A percentile compares a stretch with the other conserved stretches of the same genome.
phyloP scores from a whole-genome alignment of 2,113 vertebrate species.

The Crypturellus undulatus region DNA sequence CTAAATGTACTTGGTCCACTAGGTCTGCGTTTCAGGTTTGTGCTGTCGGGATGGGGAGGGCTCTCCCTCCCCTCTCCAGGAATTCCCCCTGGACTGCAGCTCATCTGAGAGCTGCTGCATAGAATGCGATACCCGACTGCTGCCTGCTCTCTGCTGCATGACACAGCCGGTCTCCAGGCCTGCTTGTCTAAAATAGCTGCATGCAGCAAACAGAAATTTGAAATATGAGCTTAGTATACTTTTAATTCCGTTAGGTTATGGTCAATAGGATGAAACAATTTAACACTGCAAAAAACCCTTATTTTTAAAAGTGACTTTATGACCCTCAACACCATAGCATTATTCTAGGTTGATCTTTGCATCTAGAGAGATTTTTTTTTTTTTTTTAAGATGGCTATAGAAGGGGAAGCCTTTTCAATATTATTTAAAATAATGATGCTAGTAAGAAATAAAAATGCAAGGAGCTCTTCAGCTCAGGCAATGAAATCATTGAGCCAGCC shows the following conservation, averaged over 20 bases:
- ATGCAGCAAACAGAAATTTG: background rate
- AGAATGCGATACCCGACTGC: conserved; percentile 17
- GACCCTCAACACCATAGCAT: conserved; percentile 14
- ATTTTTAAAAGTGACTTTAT: conserved; percentile 15
- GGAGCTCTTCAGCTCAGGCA: background rate
- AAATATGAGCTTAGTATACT: background rate
- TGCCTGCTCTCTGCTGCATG: background rate
- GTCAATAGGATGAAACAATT: background rate
- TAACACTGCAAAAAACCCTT: conserved; percentile 9
- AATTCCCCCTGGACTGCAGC: background rate
- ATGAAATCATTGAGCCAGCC: background rate
- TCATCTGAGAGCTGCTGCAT: background rate
- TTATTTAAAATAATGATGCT: background rate
- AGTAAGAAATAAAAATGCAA: background rate
- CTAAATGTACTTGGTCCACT: background rate
- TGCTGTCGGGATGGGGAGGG: background rate
- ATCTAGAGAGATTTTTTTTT: background rate
- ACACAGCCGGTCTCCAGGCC: background rate
- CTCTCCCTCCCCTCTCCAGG: background rate
- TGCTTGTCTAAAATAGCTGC: background rate
- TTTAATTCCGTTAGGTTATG: background rate
- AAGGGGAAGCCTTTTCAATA: background rate
- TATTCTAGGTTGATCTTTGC: conserved; percentile 19
- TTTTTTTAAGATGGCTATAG: background rate
- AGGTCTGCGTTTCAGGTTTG: background rate